Evolutionary conservation across 2,797 vertebrate genomes (phyloP).

Genomic region (Threskiornis aethiopicus): DNA sequence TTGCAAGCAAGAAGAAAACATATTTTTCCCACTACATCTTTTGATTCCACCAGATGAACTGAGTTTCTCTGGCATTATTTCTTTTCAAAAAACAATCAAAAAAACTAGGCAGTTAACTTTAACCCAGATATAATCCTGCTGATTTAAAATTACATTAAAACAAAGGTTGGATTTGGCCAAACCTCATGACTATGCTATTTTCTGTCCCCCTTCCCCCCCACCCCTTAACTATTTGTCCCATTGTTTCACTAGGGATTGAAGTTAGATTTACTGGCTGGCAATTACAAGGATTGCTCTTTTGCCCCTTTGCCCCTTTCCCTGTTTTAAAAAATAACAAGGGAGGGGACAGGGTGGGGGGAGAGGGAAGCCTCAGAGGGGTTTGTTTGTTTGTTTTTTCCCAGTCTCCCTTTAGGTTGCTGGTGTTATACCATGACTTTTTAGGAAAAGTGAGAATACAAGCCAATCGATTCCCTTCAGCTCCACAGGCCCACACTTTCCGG

Average conservation of each 20-base stretch:
- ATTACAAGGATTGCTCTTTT: slow-evolving; percentile 32
- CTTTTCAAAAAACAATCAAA: background rate
- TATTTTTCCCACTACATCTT: slow-evolving; percentile 13
- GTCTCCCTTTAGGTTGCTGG: background rate
- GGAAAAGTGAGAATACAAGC: background rate
- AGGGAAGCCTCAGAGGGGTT: background rate
- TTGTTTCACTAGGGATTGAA: slow-evolving; percentile 16
- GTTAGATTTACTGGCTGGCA: slow-evolving; percentile 25
- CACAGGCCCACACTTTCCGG: background rate
- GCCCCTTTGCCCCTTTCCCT: background rate
- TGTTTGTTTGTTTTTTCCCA: background rate
- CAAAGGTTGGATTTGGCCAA: background rate
- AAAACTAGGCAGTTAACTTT: background rate
- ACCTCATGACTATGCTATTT: background rate
- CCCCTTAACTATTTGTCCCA: background rate
- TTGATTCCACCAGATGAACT: background rate
- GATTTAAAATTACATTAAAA: background rate
- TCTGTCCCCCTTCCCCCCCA: background rate
- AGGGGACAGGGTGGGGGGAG: background rate
- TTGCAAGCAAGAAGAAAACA: slow-evolving; percentile 26
- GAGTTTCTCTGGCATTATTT: slow-evolving; percentile 1
- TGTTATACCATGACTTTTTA: background rate
- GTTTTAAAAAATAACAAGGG: slow-evolving; percentile 10
- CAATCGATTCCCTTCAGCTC: background rate
- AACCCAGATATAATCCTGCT: background rate